A percentile compares a stretch with the other conserved stretches of the same genome.
Conservation (phyloP, 2,113 vertebrate species). For the Periophthalmus modestus region DNA sequence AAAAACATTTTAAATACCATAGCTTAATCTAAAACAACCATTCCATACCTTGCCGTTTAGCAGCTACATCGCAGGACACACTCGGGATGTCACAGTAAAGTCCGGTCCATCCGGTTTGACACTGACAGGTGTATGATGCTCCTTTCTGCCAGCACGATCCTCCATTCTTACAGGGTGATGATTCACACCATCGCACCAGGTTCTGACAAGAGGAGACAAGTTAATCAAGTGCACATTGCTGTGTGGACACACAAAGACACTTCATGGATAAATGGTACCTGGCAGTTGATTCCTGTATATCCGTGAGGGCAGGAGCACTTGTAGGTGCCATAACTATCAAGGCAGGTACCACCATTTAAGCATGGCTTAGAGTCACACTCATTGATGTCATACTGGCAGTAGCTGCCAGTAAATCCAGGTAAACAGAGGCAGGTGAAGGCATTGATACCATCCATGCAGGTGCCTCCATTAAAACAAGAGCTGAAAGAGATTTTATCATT, state of each 20-base stretch:
- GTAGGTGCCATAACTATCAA: constrained; percentile 93
- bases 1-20: neutral
- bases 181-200: constrained; percentile 94
- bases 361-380: constrained; percentile 96
- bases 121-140: constrained; percentile 89
- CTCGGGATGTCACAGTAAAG: constrained; percentile 94
- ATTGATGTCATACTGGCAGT: constrained; percentile 93
- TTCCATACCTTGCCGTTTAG: constrained; percentile 84
- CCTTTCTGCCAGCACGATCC: constrained; percentile 93
- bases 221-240: neutral
- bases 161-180: constrained; percentile 91
- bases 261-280: constrained; percentile 75
- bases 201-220: constrained; percentile 72
- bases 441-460: constrained; percentile 94
- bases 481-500: constrained; percentile 66
- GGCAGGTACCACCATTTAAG: constrained; percentile 91
- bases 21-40: neutral
- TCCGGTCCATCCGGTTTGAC: constrained; percentile 92
- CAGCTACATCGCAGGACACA: constrained; percentile 94
- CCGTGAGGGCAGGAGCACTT: constrained; percentile 94
- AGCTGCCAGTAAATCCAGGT: constrained; percentile 91
- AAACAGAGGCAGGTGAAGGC: constrained; percentile 92
- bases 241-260: neutral
- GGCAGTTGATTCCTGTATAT: constrained; percentile 93
- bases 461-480: constrained; percentile 96